These are phyloP conservation scores for Malacoraja senta DNA, from an alignment of 2,797 vertebrate species.

Conservation along the genomic window DNA sequence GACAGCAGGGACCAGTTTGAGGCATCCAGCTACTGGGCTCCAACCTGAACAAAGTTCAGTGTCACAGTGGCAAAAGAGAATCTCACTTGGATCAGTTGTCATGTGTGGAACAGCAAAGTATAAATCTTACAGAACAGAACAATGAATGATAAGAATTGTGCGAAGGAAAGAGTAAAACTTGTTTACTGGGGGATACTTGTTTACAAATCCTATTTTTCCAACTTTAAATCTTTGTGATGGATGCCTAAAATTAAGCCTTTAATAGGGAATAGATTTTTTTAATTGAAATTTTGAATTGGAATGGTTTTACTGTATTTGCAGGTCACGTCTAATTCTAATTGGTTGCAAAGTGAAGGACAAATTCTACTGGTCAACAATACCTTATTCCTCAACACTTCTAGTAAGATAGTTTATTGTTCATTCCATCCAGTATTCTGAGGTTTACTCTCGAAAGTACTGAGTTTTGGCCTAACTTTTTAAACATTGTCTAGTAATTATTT, in stretches of 20 bases:
- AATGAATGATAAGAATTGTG: neutral
- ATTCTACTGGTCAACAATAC: neutral
- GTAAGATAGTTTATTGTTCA: neutral
- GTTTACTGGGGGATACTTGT: neutral
- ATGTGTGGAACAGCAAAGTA: neutral
- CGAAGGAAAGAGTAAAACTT: neutral
- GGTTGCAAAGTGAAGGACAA: neutral
- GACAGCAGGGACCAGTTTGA: neutral
- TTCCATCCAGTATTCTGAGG: neutral
- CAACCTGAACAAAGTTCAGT: neutral
- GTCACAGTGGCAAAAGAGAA: neutral
- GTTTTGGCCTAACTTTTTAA: too few relatives aligned
- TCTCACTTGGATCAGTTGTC: neutral
- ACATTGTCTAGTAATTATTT: neutral
- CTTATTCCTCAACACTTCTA: neutral
- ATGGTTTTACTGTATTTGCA: neutral
- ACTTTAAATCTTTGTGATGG: neutral
- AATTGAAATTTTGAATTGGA: neutral
- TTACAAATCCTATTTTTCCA: neutral
- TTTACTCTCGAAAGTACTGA: neutral
- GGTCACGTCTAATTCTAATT: neutral
- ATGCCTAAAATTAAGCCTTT: neutral
- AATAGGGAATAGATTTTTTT: neutral
- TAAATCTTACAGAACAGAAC: neutral
- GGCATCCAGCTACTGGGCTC: neutral